phyloP scores from a whole-genome alignment of 2,797 vertebrate genomes.

The Sebastes reedi region DNA sequence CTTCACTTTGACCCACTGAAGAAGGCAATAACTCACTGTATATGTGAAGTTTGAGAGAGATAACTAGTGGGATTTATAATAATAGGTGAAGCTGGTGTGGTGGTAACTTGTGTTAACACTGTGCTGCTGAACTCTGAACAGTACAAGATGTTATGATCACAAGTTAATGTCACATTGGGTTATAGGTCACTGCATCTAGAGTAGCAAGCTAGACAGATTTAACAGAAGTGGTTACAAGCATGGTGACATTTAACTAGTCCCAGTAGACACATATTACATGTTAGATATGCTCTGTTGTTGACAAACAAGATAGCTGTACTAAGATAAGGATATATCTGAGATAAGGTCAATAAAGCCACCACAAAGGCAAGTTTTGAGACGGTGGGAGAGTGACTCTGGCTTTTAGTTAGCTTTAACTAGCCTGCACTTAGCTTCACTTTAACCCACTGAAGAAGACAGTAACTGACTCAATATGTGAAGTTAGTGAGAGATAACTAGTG shows the following conservation, averaged over 20 bases:
- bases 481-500: background rate
- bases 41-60: background rate
- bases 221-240: background rate
- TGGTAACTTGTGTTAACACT: background rate
- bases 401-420: background rate
- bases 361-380: background rate
- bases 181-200: background rate
- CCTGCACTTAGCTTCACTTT: background rate
- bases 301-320: conserved; percentile 31
- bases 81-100: background rate
- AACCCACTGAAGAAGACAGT: too few relatives aligned
- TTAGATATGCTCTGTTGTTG: background rate
- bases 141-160: background rate
- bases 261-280: background rate
- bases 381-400: background rate
- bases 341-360: background rate
- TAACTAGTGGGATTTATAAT: too few relatives aligned
- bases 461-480: fast-evolving
- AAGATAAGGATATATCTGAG: background rate
- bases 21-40: fast-evolving
- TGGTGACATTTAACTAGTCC: background rate
- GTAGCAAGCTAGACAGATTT: background rate
- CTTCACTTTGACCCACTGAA: background rate
- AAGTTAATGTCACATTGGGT: too few relatives aligned
- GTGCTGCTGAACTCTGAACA: background rate